Evolutionary conservation across 2,113 vertebrate species (phyloP).

Genomic region (Propithecus coquereli): DNA sequence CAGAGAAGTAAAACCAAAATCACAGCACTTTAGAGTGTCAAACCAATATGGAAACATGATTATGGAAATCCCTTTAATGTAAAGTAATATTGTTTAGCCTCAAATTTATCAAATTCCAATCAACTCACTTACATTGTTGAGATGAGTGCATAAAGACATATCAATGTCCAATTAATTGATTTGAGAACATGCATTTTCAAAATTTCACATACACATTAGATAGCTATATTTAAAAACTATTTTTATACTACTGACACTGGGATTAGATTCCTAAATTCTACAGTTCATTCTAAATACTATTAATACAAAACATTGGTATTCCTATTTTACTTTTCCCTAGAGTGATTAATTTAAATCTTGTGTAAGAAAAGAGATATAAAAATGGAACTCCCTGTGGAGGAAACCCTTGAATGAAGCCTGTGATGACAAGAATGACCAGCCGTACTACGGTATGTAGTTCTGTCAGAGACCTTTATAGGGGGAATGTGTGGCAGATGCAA

Average conservation of each 20-base stretch:
- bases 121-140: neutral
- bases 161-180: neutral
- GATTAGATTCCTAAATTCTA: neutral
- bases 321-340: neutral
- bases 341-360: neutral
- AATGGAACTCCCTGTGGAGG: neutral
- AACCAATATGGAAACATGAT: neutral
- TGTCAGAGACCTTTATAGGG: rapidly evolving
- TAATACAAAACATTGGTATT: neutral
- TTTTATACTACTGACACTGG: neutral
- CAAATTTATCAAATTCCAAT: neutral
- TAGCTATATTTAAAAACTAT: neutral
- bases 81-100: neutral
- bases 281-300: neutral
- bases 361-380: neutral
- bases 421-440: neutral
- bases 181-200: neutral
- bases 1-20: neutral
- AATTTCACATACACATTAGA: neutral
- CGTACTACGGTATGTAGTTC: neutral
- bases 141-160: neutral
- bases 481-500: neutral
- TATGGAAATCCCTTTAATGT: neutral
- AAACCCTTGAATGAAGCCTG: neutral
- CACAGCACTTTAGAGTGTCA: neutral